Evolutionary conservation across 2,797 vertebrate genomes (phyloP).

Genomic region (Buceros bicornis): DNA sequence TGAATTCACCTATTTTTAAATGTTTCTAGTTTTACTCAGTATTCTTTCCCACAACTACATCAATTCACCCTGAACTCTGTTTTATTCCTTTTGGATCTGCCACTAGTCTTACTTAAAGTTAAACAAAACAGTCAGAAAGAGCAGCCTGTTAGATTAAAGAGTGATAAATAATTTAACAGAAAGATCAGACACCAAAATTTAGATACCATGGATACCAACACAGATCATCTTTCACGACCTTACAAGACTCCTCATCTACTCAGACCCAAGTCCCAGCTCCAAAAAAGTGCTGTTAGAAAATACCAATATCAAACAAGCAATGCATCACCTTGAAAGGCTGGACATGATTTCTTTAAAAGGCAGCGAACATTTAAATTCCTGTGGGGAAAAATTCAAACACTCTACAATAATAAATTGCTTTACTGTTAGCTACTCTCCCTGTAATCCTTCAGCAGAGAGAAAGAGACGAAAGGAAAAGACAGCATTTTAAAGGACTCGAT

Average conservation of each 20-base stretch:
- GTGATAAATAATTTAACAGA: neutral
- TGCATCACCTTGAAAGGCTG: neutral
- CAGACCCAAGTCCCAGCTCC: neutral
- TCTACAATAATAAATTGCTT: neutral
- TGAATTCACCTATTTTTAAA: neutral
- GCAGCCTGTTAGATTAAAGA: neutral
- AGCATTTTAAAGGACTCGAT: neutral
- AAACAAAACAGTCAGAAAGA: neutral
- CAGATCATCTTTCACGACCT: neutral
- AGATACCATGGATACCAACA: neutral
- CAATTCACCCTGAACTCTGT: neutral
- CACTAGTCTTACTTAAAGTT: neutral
- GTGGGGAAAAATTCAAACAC: neutral
- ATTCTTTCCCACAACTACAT: neutral
- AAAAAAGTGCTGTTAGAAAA: neutral
- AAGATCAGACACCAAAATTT: neutral
- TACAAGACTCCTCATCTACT: neutral
- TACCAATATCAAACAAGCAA: neutral
- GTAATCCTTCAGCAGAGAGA: neutral
- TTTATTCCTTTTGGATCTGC: neutral
- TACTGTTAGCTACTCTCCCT: neutral
- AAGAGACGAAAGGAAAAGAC: neutral
- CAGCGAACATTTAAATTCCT: neutral
- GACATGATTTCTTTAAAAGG: neutral
- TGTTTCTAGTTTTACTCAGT: neutral